Percentiles rank a stretch among this genome's conserved stretches.
These are phyloP conservation scores for Paralvinella palmiformis DNA, from an alignment of 1,140 invertebrate species.

Conservation along the genomic window DNA sequence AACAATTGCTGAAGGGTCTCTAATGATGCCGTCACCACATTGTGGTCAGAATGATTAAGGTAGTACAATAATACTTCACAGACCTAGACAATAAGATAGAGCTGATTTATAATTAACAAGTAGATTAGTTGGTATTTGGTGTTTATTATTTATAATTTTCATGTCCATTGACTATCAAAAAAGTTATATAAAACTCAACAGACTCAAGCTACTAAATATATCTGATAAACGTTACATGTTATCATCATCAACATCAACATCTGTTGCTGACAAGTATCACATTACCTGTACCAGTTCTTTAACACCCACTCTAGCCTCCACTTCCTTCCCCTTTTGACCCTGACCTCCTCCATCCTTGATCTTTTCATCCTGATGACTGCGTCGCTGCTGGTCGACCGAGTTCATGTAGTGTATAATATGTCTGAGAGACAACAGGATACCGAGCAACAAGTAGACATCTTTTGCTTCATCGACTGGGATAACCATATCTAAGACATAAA, in stretches of 20 bases:
- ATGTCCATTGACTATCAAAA: no score
- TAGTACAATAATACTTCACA: conserved; percentile 76
- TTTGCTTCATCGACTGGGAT: conserved; percentile 54
- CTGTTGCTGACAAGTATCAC: not conserved
- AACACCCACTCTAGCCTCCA: conserved; percentile 34
- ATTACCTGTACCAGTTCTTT: conserved; percentile 42
- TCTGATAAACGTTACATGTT: no score
- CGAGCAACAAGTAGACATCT: conserved; percentile 56
- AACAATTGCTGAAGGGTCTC: conserved; percentile 73
- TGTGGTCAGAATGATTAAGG: conserved; percentile 67
- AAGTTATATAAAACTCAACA: no score
- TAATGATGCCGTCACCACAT: conserved; percentile 74
- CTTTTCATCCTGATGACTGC: conserved; percentile 34
- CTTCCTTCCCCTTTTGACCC: conserved; percentile 36
- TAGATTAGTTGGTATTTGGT: not conserved
- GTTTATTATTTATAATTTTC: conserved; percentile 12
- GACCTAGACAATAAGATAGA: conserved; percentile 54
- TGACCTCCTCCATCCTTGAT: conserved; percentile 39
- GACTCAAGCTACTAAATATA: no score
- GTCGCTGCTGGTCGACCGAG: conserved; percentile 22
- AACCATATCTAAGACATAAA: conserved; percentile 54
- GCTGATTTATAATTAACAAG: conserved; percentile 8
- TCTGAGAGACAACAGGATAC: conserved; percentile 61
- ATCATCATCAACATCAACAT: no score
- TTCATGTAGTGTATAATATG: conserved; percentile 58